Evolutionary conservation across 2,797 vertebrate genomes (phyloP), one percentile per base, ranked within the genome.

Genomic region (Crenichthys baileyi): DNA sequence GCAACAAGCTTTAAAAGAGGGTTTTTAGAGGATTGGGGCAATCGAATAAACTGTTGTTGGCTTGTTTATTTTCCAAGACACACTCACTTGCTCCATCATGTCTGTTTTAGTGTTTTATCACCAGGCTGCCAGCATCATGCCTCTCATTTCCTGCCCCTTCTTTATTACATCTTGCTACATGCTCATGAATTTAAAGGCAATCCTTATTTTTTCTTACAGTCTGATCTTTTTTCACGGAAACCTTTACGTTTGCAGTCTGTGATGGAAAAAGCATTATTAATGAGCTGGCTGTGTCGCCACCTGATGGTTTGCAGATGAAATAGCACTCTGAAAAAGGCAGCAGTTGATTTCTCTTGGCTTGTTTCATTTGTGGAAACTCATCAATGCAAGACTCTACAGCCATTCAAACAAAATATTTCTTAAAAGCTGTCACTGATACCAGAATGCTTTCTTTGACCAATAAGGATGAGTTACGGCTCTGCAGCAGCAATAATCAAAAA

Each of bases 401-500:
- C 90, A 94, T 92, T 92, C 89, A 90, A 93, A 88, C 89, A 88
- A 86, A 83, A 84, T 51, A 77, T 92, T 89, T 83, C 80, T 67
- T 36, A 12, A 20, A 74, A 79, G 70, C 55, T 31, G 80, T 90
- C 85, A 92, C 93, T 93, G 90, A 92, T 93, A 90, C 84, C 72
- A 87, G 72, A 87, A 60, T 73, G 83, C 73, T 82, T 82, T 87
- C 83, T 84, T 78, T 87, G 76, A 92, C 83, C 82, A 72, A 83
- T 50, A 48, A 81, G n/a, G 80, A 83, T 92, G 83, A 15, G 81
- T 83, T 86, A 83, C 88, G 92, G 92, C 91, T 92, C 84, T 80
- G 88, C 82, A 80, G 87, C 89, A 90, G 91, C 90, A 93, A 94
- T 93, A 94, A 93, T 80, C 78, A 1, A 89, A 89, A 86, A 36